A percentile compares a stretch with the other conserved stretches of the same genome.
Evolutionary conservation across 2,888 invertebrate genomes (phyloP).

Genomic region (Amblyjoppa proteus): DNA sequence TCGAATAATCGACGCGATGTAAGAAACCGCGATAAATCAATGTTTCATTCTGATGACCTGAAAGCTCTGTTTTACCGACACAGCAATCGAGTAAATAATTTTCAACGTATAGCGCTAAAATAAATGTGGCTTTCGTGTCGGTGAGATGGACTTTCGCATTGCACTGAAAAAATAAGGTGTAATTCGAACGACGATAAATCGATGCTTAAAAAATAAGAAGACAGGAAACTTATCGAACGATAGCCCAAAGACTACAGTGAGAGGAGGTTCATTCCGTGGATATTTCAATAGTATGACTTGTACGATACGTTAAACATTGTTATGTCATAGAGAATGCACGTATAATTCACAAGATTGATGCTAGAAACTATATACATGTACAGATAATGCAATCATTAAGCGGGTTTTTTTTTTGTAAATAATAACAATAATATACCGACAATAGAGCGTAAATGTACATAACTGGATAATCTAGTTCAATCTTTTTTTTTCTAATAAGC

Average conservation of each 20-base stretch:
- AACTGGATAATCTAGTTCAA: constrained; percentile 21
- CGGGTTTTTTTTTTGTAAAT: constrained; percentile 61
- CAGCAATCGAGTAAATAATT: neutral
- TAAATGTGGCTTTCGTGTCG: neutral
- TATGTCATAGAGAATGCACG: constrained; percentile 34
- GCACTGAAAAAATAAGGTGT: neutral
- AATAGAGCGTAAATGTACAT: constrained; percentile 47
- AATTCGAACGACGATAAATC: constrained; percentile 8
- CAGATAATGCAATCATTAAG: constrained; percentile 36
- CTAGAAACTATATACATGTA: constrained; percentile 25
- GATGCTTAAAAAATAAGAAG: neutral
- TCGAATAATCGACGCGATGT: neutral
- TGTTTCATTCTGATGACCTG: neutral
- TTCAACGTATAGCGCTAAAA: neutral
- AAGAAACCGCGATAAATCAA: neutral
- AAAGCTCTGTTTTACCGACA: neutral
- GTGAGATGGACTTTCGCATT: neutral
- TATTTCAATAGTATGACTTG: constrained; percentile 53
- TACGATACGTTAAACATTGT: constrained; percentile 43
- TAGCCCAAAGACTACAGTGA: constrained; percentile 64
- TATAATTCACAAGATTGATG: constrained; percentile 43
- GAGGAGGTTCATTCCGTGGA: constrained; percentile 61
- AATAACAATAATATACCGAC: constrained; percentile 53
- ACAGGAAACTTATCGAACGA: constrained; percentile 19
- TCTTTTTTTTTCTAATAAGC: constrained; percentile 25